Evolutionary conservation across 2,888 invertebrate genomes (phyloP).

Genomic region (Cephus pygmeus): DNA sequence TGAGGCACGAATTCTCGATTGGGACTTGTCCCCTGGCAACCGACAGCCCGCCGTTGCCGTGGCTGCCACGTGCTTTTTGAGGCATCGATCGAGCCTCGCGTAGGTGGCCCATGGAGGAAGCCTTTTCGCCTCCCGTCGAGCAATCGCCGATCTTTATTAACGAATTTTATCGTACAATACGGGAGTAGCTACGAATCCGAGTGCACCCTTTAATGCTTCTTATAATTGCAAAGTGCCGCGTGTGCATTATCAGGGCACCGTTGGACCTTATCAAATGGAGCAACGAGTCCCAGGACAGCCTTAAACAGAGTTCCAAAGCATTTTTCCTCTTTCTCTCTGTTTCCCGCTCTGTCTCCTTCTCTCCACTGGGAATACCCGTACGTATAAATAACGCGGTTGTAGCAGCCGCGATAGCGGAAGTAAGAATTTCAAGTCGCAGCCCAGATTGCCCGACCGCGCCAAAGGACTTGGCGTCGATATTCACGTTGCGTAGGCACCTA

Average conservation of each 20-base stretch:
- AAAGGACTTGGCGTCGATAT: background rate
- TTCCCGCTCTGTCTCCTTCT: constrained; percentile 9
- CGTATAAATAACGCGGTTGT: constrained; percentile 1
- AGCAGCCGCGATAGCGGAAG: constrained; percentile 18
- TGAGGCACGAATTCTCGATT: background rate
- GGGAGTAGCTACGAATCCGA: constrained; percentile 18
- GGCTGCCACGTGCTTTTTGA: too few species aligned
- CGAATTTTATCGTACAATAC: background rate
- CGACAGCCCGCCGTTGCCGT: background rate
- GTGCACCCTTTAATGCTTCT: constrained; percentile 31
- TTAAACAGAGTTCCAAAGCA: constrained; percentile 31
- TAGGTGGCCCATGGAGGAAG: too few species aligned
- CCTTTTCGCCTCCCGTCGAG: background rate
- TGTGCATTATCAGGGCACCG: constrained; percentile 38
- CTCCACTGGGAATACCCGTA: background rate
- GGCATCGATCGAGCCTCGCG: too few species aligned
- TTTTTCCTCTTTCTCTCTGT: constrained; percentile 28
- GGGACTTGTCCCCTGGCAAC: background rate
- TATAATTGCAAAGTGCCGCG: constrained; percentile 40
- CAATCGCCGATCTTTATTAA: background rate
- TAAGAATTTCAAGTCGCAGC: background rate
- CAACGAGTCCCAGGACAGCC: constrained; percentile 31
- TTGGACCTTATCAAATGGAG: constrained; percentile 40
- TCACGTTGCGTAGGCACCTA: background rate
- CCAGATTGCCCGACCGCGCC: background rate